phyloP scores from a whole-genome alignment of 2,797 vertebrate genomes.

The Rhinella marina region DNA sequence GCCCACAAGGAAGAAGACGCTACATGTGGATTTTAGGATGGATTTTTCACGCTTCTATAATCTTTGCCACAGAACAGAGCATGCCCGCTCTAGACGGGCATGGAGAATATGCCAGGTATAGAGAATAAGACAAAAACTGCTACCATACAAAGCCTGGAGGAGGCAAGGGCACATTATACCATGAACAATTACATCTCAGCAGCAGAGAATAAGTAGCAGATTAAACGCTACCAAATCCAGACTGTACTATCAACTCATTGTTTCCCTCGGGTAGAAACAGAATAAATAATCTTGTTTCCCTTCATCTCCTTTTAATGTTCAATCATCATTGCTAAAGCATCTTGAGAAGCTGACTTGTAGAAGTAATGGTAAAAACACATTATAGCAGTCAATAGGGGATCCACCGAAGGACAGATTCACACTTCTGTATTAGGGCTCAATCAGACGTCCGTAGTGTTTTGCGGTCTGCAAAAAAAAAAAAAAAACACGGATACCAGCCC shows the following conservation, averaged over 20 bases:
- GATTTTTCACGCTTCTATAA: not conserved
- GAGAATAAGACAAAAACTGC: not conserved
- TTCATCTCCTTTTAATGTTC: not conserved
- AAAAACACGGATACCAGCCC: too few species aligned
- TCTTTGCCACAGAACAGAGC: not conserved
- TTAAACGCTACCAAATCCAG: constrained; percentile 13
- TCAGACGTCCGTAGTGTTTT: too few species aligned
- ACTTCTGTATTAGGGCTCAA: too few species aligned
- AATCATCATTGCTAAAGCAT: constrained; percentile 14
- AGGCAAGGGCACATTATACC: not conserved
- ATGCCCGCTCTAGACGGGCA: too few species aligned
- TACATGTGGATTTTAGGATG: not conserved
- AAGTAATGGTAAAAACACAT: not conserved
- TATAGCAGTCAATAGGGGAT: not conserved
- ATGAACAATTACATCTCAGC: constrained; percentile 8
- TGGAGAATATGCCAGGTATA: not conserved
- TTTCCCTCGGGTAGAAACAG: not conserved
- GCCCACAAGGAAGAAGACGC: not conserved
- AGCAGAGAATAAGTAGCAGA: not conserved
- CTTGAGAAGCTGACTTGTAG: not conserved
- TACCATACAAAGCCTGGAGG: not conserved
- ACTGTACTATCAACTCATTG: not conserved
- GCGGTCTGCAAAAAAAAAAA: too few species aligned
- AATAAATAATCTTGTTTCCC: not conserved
- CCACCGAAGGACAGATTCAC: not conserved